These are phyloP conservation scores for Macrostomum lignano DNA, from an alignment of 1,140 invertebrate species.

Conservation along the genomic window DNA sequence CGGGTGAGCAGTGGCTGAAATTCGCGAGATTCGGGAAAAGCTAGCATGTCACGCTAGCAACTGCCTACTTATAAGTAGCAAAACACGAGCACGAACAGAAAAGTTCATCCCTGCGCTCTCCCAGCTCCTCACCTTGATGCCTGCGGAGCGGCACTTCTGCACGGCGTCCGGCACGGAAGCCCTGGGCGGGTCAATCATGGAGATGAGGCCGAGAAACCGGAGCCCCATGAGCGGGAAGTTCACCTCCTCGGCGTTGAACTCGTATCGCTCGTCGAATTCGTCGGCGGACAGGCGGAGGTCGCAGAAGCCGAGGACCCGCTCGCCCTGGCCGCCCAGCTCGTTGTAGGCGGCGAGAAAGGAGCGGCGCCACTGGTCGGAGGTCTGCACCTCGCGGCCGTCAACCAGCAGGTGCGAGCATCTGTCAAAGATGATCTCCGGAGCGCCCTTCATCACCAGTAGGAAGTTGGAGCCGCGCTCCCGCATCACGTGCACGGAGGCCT, in stretches of 20 bases:
- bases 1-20: no score
- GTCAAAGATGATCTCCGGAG: constrained; percentile 85
- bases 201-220: constrained; percentile 81
- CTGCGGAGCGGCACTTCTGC: constrained; percentile 38
- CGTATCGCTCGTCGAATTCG: constrained; percentile 33
- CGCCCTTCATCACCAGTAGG: constrained; percentile 97
- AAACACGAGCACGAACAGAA: no score
- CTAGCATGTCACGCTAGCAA: no score
- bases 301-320: constrained; percentile 61
- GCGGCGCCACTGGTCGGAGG: constrained; percentile 85
- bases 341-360: constrained; percentile 92
- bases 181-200: constrained; percentile 76
- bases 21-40: no score
- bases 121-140: constrained; percentile 56
- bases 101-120: no score
- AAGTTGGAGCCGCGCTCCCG: constrained; percentile 65
- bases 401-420: constrained; percentile 77
- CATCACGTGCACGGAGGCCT: constrained; percentile 76
- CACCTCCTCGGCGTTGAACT: constrained; percentile 55
- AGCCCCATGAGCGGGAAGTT: constrained; percentile 59
- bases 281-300: background rate
- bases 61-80: no score
- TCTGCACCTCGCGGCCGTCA: constrained; percentile 65
- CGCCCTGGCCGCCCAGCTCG: constrained; percentile 82
- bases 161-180: constrained; percentile 44